Conservation (phyloP, 1,140 invertebrate genomes). For the Megalonaias nervosa region DNA sequence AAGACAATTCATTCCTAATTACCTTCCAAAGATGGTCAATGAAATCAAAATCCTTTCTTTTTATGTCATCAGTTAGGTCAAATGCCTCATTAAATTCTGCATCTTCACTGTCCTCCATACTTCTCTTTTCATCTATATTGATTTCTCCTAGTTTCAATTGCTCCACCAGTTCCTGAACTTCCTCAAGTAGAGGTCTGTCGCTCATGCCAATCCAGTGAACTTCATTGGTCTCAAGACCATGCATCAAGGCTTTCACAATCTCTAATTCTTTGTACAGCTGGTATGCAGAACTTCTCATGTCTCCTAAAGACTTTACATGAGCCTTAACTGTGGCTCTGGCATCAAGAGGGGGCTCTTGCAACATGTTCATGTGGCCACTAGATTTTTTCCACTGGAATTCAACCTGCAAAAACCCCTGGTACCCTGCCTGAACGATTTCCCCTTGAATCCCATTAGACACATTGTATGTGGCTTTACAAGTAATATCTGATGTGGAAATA, state of each 20-base stretch:
- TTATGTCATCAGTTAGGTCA: conserved; percentile 17
- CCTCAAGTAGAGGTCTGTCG: conserved; percentile 34
- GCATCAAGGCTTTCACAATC: conserved; percentile 40
- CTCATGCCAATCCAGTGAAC: conserved; percentile 44
- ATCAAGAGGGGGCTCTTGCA: conserved; percentile 47
- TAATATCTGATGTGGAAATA: conserved; percentile 7
- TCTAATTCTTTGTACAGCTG: conserved; percentile 43
- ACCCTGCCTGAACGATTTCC: conserved; percentile 2
- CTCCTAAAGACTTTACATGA: conserved; percentile 36
- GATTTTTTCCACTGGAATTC: conserved; percentile 46
- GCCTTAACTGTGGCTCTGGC: conserved; percentile 43
- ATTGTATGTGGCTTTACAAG: conserved; percentile 21
- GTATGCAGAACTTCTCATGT: conserved; percentile 36
- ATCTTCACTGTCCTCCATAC: conserved; percentile 15
- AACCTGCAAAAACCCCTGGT: conserved; percentile 40
- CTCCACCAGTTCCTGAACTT: conserved; percentile 41
- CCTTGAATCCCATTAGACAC: background rate
- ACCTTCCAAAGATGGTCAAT: conserved; percentile 59
- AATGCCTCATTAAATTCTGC: conserved; percentile 9
- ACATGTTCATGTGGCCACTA: conserved; percentile 8
- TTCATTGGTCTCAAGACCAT: conserved; percentile 39
- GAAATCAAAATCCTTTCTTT: conserved; percentile 57
- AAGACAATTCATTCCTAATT: background rate
- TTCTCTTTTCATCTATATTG: conserved; percentile 1
- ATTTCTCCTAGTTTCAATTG: conserved; percentile 35